Evolutionary conservation across 1,140 invertebrate species (phyloP).

Genomic region (Acyrthosiphon pisum): DNA sequence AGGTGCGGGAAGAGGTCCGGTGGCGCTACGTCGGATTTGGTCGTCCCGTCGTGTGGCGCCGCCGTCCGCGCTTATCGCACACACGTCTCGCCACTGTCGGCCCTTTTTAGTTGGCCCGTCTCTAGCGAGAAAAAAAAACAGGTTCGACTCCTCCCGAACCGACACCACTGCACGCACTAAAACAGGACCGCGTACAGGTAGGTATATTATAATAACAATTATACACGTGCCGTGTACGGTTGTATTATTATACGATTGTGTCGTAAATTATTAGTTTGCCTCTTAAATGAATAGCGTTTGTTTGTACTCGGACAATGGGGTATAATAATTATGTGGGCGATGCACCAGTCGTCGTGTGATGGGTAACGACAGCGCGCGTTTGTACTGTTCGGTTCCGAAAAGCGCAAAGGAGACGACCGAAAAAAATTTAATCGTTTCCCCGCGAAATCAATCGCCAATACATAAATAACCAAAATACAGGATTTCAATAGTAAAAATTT

Average conservation of each 20-base stretch:
- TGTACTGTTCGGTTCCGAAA: no score
- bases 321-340: not conserved
- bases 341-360: not conserved
- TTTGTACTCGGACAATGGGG: not conserved
- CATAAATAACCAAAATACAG: no score
- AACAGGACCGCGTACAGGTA: not conserved
- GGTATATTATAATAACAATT: not conserved
- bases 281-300: not conserved
- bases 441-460: no score
- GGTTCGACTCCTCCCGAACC: slow-evolving; percentile 17
- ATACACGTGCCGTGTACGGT: not conserved
- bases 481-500: no score
- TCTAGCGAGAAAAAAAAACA: not conserved
- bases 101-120: not conserved
- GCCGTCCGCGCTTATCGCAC: slow-evolving; percentile 48
- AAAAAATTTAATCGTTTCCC: no score
- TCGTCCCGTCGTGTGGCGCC: slow-evolving; percentile 50
- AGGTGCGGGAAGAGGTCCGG: not conserved
- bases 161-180: not conserved
- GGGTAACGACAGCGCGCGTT: not conserved
- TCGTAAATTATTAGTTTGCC: not conserved
- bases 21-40: slow-evolving; percentile 43
- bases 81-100: slow-evolving; percentile 32
- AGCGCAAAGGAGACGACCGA: not conserved
- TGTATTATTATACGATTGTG: not conserved